Base-by-base conservation (phyloP, 2,797 vertebrate species). In the Australoheros facetus region DNA sequence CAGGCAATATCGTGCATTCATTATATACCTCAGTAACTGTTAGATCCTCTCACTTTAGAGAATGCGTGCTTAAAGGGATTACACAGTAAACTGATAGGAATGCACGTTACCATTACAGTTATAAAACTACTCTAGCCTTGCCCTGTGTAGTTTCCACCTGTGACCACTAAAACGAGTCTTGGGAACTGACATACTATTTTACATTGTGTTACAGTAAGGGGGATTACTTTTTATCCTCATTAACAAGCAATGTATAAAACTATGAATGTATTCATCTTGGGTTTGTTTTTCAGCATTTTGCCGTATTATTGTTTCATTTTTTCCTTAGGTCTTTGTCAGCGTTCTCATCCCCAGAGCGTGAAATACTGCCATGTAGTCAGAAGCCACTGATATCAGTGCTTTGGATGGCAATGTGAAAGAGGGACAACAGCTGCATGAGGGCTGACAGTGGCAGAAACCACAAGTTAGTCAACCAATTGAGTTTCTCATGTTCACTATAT, bases 1-100 rank as follows among this genome's bases (percentile, higher is more conserved):
- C 76, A 78, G 48, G 34, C 60, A 60, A 23, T 81, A 16, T 57
- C 70, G 54, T 57, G 17, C 54, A 34, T 56, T 77, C 13, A 55
- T 58, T 71, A 32, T 54, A 34, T 32, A 57, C 30, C 51, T 53
- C 26, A 73, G 7, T 81, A 32, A 70, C 30, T 77, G 79, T 82
- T 69, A 71, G 70, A 23, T 32, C 30, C 13, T 77, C 13, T 75
- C 59, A 62, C 30, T 72, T 30, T 37, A 37, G 37, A 45, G 66
- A 58, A 48, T 16, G 1, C 0, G 6, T 71, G 37, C 53, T 74
- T 21, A 19, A 51, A 19, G 17, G 4, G 26, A 51, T 51, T 69
- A 69, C 45, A n/a, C 17, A 17, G 42, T 66, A 48, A 66, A 66
- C 23, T 66, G 9, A 48, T 30, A 30, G 42, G 23, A 66, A 66